Evolutionary conservation across 2,113 vertebrate species (phyloP).

Genomic region (Corythoichthys haematopterus): DNA sequence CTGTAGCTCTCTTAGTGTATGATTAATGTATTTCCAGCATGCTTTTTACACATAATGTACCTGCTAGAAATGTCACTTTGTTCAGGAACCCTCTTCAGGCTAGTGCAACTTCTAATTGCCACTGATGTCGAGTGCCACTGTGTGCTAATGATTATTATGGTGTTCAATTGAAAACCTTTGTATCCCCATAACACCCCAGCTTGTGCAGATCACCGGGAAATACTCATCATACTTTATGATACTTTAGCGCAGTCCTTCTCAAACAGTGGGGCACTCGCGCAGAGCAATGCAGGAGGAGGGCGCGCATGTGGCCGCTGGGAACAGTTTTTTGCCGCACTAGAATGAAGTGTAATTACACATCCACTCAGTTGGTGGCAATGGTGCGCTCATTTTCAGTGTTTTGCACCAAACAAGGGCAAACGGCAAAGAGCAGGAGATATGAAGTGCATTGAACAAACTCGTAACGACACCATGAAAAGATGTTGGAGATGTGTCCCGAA

Average conservation of each 20-base stretch:
- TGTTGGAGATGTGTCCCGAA: no score
- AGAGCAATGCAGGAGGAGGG: no score
- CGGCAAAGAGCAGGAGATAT: no score
- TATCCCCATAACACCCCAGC: constrained; percentile 55
- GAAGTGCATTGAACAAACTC: no score
- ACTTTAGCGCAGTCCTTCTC: constrained; percentile 53
- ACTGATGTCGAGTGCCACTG: constrained; percentile 61
- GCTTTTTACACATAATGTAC: constrained; percentile 37
- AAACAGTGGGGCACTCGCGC: no score
- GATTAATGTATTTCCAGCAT: constrained; percentile 46
- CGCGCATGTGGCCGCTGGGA: no score
- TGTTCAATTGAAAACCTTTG: constrained; percentile 74
- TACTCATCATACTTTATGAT: constrained; percentile 68
- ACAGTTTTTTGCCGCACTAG: no score
- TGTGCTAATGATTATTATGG: constrained; percentile 70
- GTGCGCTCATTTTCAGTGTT: no score
- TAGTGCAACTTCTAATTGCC: constrained; percentile 71
- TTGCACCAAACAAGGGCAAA: no score
- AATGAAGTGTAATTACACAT: no score
- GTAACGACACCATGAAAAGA: no score
- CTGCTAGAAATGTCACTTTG: constrained; percentile 37
- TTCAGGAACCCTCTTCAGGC: constrained; percentile 50
- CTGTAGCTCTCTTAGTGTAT: constrained; percentile 18
- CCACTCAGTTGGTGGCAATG: no score
- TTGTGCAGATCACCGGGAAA: constrained; percentile 71